phyloP scores from a whole-genome alignment of 92 coral and sea anemone species.

The Desmophyllum pertusum region DNA sequence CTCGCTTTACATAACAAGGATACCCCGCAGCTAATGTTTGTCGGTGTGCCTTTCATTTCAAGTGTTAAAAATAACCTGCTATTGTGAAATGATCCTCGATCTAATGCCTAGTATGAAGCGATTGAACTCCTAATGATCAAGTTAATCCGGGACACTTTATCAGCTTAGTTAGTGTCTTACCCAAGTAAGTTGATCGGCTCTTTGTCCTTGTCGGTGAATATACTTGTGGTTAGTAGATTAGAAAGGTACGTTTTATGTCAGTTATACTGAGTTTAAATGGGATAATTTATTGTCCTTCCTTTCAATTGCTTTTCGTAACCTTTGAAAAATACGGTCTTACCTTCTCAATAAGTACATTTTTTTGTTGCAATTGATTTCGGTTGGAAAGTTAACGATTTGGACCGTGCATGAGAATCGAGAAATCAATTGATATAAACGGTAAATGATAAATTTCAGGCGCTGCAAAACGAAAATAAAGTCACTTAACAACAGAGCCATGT shows the following conservation, averaged over 20 bases:
- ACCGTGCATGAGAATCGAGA: no score
- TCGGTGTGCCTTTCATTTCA: conserved; percentile 27
- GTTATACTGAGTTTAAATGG: neutral
- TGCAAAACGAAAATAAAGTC: no score
- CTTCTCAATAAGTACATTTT: neutral
- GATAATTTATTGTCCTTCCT: neutral
- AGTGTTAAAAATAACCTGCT: conserved; percentile 2
- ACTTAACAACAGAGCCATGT: no score
- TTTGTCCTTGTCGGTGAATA: neutral
- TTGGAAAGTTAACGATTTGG: no score
- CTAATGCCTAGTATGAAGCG: neutral
- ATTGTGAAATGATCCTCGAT: conserved; percentile 3
- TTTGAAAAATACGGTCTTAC: neutral
- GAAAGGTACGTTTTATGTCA: neutral
- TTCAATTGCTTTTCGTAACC: neutral
- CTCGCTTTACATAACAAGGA: conserved; percentile 27
- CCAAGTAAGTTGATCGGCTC: neutral
- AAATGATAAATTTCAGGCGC: no score
- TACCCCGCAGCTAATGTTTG: conserved; percentile 37
- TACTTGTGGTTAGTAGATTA: neutral
- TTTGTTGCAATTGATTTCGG: neutral
- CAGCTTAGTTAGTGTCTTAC: conserved; percentile 8
- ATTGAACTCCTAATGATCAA: neutral
- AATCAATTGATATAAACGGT: no score
- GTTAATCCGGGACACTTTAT: neutral